Evolutionary conservation across 2,797 vertebrate genomes (phyloP), one percentile per base, ranked within the genome.

Genomic region (Cynodonichthys magdalenae): DNA sequence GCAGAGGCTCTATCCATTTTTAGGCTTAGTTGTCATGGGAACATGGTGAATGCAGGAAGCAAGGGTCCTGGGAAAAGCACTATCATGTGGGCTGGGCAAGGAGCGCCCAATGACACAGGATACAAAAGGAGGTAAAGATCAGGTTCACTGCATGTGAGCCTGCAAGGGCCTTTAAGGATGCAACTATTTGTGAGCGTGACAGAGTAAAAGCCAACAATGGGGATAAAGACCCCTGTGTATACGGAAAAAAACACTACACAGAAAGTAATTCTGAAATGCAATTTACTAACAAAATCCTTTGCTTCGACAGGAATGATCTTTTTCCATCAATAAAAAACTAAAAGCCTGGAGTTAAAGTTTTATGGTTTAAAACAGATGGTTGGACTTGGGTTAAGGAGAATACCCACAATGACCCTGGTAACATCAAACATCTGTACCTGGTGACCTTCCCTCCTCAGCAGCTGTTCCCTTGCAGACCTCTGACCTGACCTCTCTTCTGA

Each of bases 41-140:
- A 92, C 82, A 15, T 87, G 86, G 86, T 90, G 90, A 90, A 91
- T 82, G 89, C 90, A 91, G 93, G 93, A 93, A 93, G 89, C 84
- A 53, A 78, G 88, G 87, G 92, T 91, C 91, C 88, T 92, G 91
- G 91, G 90, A 92, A 90, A 79, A 74, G 73, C 82, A 49, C 88
- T 93, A 92, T 92, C 91, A 75, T 75, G 88, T 86, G 86, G 88
- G 88, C 82, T 78, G 88, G 84, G 83, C 87, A 69, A 90, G 87
- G 84, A 89, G 89, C 71, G 81, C 82, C 81, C 84, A 87, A 75
- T 81, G 83, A 88, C 85, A 89, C 84, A 62, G 67, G 90, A 92
- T 79, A 89, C 82, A 87, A 90, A 90, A 75, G 84, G 85, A 87
- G 75, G 81, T 82, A 82, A 80, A 84, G 90, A 92, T 93, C 90